phyloP scores from a whole-genome alignment of 30 jellyfish, hydroid and myxozoan genomes.

The Hydractinia echinata region DNA sequence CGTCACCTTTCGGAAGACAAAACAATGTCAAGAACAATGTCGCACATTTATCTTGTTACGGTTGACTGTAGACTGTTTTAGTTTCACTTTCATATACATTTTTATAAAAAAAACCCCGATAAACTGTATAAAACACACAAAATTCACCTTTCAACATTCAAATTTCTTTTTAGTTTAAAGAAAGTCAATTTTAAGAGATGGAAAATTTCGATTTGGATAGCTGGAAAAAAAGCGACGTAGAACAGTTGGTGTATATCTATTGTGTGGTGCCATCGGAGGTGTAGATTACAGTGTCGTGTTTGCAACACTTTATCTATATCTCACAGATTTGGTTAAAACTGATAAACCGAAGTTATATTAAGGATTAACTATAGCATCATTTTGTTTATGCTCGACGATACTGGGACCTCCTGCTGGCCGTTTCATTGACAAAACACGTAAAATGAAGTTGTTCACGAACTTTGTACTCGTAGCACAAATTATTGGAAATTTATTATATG shows the following conservation, averaged over 20 bases:
- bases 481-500: conserved; percentile 21
- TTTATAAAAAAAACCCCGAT: too few species aligned
- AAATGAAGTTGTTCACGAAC: neutral
- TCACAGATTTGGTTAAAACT: neutral
- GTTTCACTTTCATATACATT: too few species aligned
- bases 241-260: neutral
- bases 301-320: neutral
- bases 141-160: too few species aligned
- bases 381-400: neutral
- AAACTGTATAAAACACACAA: too few species aligned
- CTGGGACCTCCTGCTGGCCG: neutral
- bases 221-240: neutral
- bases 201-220: too few species aligned
- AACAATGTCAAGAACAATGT: too few species aligned
- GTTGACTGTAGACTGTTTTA: too few species aligned
- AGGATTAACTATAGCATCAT: neutral
- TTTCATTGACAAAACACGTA: neutral
- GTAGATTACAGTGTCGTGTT: neutral
- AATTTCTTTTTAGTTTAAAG: too few species aligned
- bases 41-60: too few species aligned
- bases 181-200: too few species aligned
- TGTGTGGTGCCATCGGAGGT: neutral
- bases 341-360: neutral
- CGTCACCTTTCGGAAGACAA: too few species aligned
- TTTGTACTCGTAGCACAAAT: neutral